Evolutionary conservation across 1,140 invertebrate genomes (phyloP), one percentile per base, ranked within the genome.

Genomic region (Galleria mellonella): DNA sequence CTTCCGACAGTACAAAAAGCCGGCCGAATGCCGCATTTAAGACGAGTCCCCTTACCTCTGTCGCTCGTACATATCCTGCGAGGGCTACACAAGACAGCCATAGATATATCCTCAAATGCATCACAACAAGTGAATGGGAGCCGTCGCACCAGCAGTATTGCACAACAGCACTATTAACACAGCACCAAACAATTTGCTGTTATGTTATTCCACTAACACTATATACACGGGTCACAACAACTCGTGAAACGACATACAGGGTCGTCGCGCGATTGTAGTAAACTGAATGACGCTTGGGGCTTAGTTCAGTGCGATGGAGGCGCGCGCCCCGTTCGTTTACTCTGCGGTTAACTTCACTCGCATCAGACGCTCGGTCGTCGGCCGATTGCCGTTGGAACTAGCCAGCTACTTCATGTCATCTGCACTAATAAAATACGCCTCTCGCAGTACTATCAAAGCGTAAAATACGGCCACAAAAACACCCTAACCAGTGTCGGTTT

Each of bases 51-150:
- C 83, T 86, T 83, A 87, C 84, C 84, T 87, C 84, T 87, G 75
- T 83, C 72, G 84, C 84, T 76, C 79, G 83, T 66, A 85, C 83
- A 64, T 84, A 85, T 86, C 84, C 83, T 82, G 76, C 77, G 71
- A 87, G 81, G 79, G 83, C 81, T 72, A 86, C 72, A 85, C 84
- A 87, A 70, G 78, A 77, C 72, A 87, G 83, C 83, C 84, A 87
- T 87, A 86, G 62, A 68, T 81, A 86, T 79, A 87, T 84, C 79
- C 84, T 79, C 58, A 79, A 87, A 77, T 87, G 81, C 84, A 87
- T 87, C 82, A 86, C 84, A 86, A 77, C 71, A 75, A 73, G 68
- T 64, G 55, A 55, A 56, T 44, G 33, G 65, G 62, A 66, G 57
- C 52, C 56, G 62, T 66, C 55, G 61, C 68, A 70, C 66, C 55